Percentiles rank a stretch among this genome's conserved stretches.
phyloP scores from a whole-genome alignment of 2,797 vertebrate genomes.

The Pterois miles region DNA sequence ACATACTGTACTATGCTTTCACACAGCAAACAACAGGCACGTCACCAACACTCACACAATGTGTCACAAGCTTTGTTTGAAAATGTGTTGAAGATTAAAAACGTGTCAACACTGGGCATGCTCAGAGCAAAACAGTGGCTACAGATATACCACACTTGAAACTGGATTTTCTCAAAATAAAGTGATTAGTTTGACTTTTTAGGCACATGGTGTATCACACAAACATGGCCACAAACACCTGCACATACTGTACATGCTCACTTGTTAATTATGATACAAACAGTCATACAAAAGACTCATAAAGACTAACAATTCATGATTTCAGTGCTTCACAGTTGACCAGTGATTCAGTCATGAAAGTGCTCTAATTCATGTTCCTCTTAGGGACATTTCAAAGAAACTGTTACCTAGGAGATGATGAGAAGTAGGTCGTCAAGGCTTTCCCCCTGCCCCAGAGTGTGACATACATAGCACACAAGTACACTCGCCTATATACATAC shows the following conservation, averaged over 20 bases:
- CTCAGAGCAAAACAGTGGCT: background rate
- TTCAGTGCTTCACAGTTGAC: background rate
- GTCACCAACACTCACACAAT: conserved; percentile 22
- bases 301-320: background rate
- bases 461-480: conserved; percentile 36
- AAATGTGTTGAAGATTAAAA: conserved; percentile 16
- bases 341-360: conserved; percentile 1
- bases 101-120: background rate
- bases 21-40: background rate
- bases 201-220: background rate
- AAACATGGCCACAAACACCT: background rate
- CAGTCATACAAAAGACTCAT: background rate
- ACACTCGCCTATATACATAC: conserved; percentile 2
- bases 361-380: conserved; percentile 21
- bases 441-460: conserved; percentile 26
- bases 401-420: conserved; percentile 70
- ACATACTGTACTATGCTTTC: background rate
- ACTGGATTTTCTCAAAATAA: background rate
- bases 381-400: conserved; percentile 49
- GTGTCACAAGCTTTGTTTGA: conserved; percentile 12
- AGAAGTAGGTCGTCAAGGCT: conserved; percentile 63
- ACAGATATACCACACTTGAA: background rate
- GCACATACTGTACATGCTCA: background rate
- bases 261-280: background rate
- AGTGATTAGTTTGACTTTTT: conserved; percentile 8